Percentiles rank a stretch among this genome's conserved stretches.
These are phyloP conservation scores for Centropyge bicolor DNA, from an alignment of 2,797 vertebrate species.

Conservation along the genomic window DNA sequence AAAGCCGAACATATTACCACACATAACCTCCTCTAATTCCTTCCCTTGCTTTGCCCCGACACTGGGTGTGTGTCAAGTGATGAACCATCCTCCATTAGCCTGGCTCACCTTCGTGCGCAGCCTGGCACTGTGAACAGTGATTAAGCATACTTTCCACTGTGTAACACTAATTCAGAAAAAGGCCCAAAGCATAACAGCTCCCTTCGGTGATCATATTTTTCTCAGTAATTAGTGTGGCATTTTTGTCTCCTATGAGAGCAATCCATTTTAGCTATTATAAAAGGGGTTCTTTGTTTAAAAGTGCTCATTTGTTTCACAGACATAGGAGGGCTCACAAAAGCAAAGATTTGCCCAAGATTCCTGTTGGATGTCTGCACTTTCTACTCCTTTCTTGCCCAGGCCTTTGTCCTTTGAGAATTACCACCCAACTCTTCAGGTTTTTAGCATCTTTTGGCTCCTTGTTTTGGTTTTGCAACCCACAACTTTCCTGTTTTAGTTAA, in stretches of 20 bases:
- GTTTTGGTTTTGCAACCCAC: not conserved
- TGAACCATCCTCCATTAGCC: constrained; percentile 68
- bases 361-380: not conserved
- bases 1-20: no score
- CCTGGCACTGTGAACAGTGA: constrained; percentile 71
- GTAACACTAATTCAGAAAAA: constrained; percentile 74
- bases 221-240: constrained; percentile 72
- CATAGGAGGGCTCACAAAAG: constrained; percentile 25
- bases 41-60: constrained; percentile 16
- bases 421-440: not conserved
- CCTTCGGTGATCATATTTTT: constrained; percentile 77
- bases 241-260: constrained; percentile 70
- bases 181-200: constrained; percentile 72
- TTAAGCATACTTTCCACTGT: constrained; percentile 70
- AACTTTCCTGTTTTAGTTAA: not conserved
- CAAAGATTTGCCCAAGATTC: constrained; percentile 24
- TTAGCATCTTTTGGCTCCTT: not conserved
- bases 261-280: constrained; percentile 59
- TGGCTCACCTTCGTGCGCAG: constrained; percentile 57
- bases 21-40: not conserved
- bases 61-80: constrained; percentile 47
- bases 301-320: constrained; percentile 43
- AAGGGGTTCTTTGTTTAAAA: constrained; percentile 56
- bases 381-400: not conserved
- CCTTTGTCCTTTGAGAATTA: not conserved